phyloP scores from a whole-genome alignment of 2,113 vertebrate genomes.

The Mustela nigripes region DNA sequence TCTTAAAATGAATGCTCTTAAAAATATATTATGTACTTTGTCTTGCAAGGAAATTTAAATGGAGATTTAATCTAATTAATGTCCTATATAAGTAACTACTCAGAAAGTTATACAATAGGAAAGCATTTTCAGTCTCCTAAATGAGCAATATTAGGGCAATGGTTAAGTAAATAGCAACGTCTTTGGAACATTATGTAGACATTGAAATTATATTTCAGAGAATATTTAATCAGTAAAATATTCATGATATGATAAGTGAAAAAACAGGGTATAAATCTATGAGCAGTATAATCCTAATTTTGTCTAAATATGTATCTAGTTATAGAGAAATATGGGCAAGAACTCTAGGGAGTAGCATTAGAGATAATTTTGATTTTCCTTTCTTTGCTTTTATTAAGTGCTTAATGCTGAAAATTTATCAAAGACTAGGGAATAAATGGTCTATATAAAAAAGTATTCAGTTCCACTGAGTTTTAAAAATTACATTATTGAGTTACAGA shows the following conservation, averaged over 20 bases:
- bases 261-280: not conserved
- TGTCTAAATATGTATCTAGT: not conserved
- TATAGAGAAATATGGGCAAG: not conserved
- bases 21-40: not conserved
- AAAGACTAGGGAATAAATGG: not conserved
- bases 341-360: not conserved
- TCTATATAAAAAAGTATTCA: not conserved
- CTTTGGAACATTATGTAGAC: not conserved
- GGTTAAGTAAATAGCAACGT: not conserved
- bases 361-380: not conserved
- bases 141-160: not conserved
- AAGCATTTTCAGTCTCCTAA: not conserved
- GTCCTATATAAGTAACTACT: not conserved
- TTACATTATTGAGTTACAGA: not conserved
- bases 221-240: not conserved
- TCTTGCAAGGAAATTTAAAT: not conserved
- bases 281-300: not conserved
- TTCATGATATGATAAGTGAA: not conserved
- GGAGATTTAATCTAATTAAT: constrained; percentile 40
- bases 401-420: not conserved
- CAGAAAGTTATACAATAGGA: not conserved
- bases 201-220: not conserved
- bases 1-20: not conserved
- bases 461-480: not conserved
- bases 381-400: not conserved